Evolutionary conservation across 2,888 invertebrate species (phyloP).

Genomic region (Zaprionus bogoriensis): DNA sequence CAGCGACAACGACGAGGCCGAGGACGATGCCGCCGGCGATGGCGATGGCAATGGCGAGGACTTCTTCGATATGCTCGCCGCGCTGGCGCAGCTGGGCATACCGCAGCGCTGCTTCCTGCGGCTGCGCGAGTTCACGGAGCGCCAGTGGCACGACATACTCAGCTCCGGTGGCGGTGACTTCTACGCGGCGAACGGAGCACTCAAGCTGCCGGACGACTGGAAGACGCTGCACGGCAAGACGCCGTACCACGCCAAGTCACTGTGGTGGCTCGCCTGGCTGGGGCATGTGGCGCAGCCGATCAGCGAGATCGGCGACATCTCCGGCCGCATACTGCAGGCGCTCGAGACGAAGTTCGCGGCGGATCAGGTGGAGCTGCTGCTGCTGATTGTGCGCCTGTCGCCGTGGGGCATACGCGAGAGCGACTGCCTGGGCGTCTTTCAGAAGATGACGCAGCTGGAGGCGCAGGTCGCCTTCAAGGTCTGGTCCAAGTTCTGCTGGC

Average conservation of each 20-base stretch:
- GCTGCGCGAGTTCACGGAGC: conserved; percentile 79
- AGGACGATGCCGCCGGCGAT: conserved; percentile 13
- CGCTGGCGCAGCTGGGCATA: conserved; percentile 73
- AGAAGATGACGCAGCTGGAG: conserved; percentile 78
- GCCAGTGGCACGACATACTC: conserved; percentile 82
- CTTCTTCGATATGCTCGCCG: conserved; percentile 63
- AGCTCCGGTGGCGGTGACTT: conserved; percentile 81
- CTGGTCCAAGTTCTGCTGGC: conserved; percentile 83
- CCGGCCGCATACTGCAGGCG: conserved; percentile 87
- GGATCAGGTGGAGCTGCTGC: conserved; percentile 86
- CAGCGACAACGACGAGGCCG: conserved; percentile 57
- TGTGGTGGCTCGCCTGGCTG: conserved; percentile 87
- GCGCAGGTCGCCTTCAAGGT: conserved; percentile 79
- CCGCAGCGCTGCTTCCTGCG: conserved; percentile 79
- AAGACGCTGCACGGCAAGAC: conserved; percentile 78
- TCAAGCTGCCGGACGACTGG: conserved; percentile 81
- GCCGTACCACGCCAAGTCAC: conserved; percentile 83
- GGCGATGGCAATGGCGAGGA: too few species aligned
- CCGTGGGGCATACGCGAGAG: conserved; percentile 91
- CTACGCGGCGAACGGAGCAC: conserved; percentile 80
- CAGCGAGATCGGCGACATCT: conserved; percentile 84
- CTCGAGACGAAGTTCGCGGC: conserved; percentile 88
- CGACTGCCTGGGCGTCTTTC: conserved; percentile 85
- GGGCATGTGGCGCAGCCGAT: conserved; percentile 85
- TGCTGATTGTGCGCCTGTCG: conserved; percentile 89